Base-by-base conservation (phyloP, 2,888 invertebrate species). In the Augochlorella aurata region DNA sequence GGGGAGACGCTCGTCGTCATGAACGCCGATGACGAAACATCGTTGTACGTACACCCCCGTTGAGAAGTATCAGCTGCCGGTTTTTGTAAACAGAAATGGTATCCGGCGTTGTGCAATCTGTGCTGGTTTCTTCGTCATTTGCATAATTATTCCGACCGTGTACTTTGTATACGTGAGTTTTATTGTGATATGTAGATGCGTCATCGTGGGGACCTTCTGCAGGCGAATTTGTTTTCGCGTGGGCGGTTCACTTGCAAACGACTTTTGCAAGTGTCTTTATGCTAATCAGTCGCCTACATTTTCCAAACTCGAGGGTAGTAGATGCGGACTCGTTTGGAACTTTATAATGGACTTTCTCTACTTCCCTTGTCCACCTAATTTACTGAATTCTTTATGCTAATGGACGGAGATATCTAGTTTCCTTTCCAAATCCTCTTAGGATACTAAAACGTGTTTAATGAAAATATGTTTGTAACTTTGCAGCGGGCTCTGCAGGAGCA, bases 401-500 rank as follows among this genome's bases (percentile, higher is more conserved):
- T 38, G 38, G 38, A 38, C 38, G 38, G 7, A 7, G 38, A 38
- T 29, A 29, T 38, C 8, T 8, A 50, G 8, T 50, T 7, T 50
- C 18, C 50, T 18, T 9, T 21, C 54, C 10, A 21, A 12, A 38
- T 2, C 38, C 38, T 38, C 38, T 38, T 38, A 29, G 29, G 2
- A 29, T 29, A 38, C 38, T 38, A 38, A 7, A 38, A 38, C 4
- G 38, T 38, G 3, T 5, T 18, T 38, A 63, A 29, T 18, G 0
- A 1, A 9, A 61, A 9, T 18, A 10, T 16, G 8, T 1, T 63
- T 63, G 3, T 8, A 29, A 63, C 18, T 18, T 63, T 58, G 58
- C 93, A 93, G 93, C 93, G 93, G 81, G 92, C 90, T 88, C 92
- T 93, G 29, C 92, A 92, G 84, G 93, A 93, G 90, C 93, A 93